Base-by-base conservation (phyloP, 2,113 vertebrate genomes). In the Rhabdomys dilectus region DNA sequence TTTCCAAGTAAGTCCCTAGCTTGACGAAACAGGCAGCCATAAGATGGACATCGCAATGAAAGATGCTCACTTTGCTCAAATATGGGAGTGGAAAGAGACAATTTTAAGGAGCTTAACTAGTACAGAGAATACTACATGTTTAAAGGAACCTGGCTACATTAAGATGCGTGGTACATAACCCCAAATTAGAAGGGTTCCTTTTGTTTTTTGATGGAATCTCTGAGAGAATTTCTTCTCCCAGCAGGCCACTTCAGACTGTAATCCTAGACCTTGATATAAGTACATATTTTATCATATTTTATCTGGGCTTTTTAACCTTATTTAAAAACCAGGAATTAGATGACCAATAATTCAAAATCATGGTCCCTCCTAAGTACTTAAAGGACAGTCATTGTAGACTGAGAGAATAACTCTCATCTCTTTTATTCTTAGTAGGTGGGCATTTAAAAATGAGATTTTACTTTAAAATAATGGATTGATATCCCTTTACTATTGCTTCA, bases 151-250 rank as follows among this genome's bases (percentile, higher is more conserved):
- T 34, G 13, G 45, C 17, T 81, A 22, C 58, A 13, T 77, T 45
- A 51, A 48, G 73, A 91, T 66, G 29, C 9, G 36, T 12, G 13
- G 76, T n/a, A 73, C 22, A 68, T 51, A 45, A 77, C n/a, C 51
- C 80, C 76, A 91, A 48, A 68, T 45, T 82, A 95, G 56, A 82
- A 51, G 0, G 45, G 72, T 4, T 80, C 34, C 34, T 48, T n/a
- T 12, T 34, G 66, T 45, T 85, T 96, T 89, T 89, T 53, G 60
- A 88, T 89, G 39, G 80, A 80, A 78, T 93, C 42, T 68, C 36
- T 84, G 26, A 94, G 94, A 45, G 82, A 51, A 64, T 39, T 89
- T 84, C 34, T 95, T 91, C 76, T 73, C 62, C 51, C 68, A 86
- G 51, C 64, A 85, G 2, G 31, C 21, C 17, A 88, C 58, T 81